phyloP scores from a whole-genome alignment of 2,797 vertebrate species.

The Harpagifer antarcticus region DNA sequence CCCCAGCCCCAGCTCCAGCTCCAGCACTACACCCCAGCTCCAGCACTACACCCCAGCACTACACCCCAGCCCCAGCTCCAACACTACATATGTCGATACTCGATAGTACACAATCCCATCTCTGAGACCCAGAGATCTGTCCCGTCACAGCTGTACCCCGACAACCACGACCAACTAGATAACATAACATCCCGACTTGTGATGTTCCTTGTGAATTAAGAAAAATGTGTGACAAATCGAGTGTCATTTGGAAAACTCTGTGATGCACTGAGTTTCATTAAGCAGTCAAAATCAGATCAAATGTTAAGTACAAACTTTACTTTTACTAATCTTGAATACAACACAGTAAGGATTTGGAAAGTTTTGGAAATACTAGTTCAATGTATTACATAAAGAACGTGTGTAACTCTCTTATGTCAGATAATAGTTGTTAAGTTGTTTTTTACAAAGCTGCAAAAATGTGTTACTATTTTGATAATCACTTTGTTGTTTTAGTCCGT shows the following conservation, averaged over 20 bases:
- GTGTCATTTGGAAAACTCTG: neutral
- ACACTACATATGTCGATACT: neutral
- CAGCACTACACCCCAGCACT: conserved; percentile 61
- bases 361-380: neutral
- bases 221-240: neutral
- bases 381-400: neutral
- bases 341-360: neutral
- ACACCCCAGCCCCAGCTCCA: conserved; percentile 49
- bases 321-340: neutral
- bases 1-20: conserved; percentile 51
- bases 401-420: neutral
- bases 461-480: neutral
- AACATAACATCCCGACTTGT: neutral
- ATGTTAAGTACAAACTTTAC: neutral
- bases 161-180: neutral
- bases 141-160: neutral
- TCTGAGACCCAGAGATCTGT: neutral
- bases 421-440: no score
- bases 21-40: neutral
- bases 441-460: no score
- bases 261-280: neutral
- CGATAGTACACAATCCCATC: no score
- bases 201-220: neutral
- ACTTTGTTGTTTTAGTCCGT: neutral
- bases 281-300: no score